These are phyloP conservation scores for Agrotis exclamationis DNA, from an alignment of 2,888 invertebrate genomes.

Conservation along the genomic window DNA sequence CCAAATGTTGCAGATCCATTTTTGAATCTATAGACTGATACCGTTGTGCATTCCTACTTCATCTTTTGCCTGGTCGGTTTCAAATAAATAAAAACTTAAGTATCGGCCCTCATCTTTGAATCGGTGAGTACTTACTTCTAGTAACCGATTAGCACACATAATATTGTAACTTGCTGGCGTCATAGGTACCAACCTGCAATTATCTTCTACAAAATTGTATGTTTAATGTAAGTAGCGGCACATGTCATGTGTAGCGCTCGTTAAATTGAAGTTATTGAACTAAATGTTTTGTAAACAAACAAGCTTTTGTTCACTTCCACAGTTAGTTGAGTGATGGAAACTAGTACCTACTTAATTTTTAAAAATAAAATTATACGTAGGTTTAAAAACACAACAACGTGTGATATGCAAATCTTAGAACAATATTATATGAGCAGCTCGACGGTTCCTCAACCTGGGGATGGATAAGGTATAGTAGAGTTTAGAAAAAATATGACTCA, in stretches of 20 bases:
- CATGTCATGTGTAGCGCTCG: neutral
- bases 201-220: constrained; percentile 1
- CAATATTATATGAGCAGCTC: no score
- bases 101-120: no score
- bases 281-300: neutral
- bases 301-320: neutral
- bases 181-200: no score
- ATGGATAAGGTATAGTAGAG: no score
- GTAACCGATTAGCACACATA: neutral
- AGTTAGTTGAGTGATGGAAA: neutral
- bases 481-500: no score
- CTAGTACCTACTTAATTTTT: neutral
- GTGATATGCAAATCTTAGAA: no score
- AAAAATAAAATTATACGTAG: no score
- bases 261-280: neutral
- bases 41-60: neutral
- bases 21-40: neutral
- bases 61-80: no score
- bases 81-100: neutral
- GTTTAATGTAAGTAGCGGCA: neutral
- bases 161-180: no score
- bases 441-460: no score
- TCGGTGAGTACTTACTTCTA: no score
- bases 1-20: neutral
- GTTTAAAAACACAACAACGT: no score